phyloP scores from a whole-genome alignment of 2,113 vertebrate species.

The Catagonus wagneri region DNA sequence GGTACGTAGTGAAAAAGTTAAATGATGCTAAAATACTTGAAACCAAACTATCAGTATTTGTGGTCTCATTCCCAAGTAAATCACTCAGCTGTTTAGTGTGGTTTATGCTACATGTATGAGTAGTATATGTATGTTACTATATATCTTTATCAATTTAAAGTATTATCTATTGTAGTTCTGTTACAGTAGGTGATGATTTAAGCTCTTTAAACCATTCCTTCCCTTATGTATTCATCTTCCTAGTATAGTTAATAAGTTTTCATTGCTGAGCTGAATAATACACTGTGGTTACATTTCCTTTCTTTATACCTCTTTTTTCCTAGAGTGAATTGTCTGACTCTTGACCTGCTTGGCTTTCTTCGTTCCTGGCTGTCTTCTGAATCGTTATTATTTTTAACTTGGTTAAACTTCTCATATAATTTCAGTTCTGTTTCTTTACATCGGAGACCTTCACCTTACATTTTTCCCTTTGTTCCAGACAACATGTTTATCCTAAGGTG shows the following conservation, averaged over 20 bases:
- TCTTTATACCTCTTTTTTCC: not conserved
- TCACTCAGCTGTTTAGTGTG: not conserved
- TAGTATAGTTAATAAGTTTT: not conserved
- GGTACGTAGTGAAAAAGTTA: not conserved
- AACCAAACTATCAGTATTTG: not conserved
- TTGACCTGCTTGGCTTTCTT: not conserved
- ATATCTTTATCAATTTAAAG: not conserved
- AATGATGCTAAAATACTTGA: not conserved
- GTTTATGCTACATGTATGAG: not conserved
- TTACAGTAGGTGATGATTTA: not conserved
- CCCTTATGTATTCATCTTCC: not conserved
- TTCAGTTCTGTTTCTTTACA: not conserved
- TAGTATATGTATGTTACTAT: not conserved
- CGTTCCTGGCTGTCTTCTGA: not conserved
- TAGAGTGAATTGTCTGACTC: not conserved
- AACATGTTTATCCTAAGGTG: not conserved
- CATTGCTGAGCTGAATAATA: not conserved
- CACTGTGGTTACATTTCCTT: not conserved
- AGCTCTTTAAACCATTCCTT: not conserved
- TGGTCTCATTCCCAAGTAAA: not conserved
- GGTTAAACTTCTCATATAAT: slow-evolving; percentile 17
- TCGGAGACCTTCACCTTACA: not conserved
- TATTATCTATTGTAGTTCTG: not conserved
- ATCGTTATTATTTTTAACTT: slow-evolving; percentile 27
- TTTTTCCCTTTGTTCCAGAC: not conserved